Evolutionary conservation across 1,140 invertebrate species (phyloP).

Genomic region (Penaeus indicus): DNA sequence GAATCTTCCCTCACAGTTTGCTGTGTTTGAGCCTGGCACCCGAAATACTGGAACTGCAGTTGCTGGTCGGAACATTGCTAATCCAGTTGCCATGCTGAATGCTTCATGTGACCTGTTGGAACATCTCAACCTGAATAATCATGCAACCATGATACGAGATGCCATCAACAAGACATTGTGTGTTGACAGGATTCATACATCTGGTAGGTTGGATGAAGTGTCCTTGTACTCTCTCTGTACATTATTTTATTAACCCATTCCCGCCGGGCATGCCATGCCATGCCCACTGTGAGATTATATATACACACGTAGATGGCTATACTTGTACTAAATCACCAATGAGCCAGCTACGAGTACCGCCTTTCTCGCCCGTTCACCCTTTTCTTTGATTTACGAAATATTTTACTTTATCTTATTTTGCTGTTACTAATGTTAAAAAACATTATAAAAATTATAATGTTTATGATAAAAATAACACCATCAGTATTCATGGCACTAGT

Average conservation of each 20-base stretch:
- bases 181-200: conserved; percentile 84
- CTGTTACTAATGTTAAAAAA: no score
- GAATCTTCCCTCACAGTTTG: conserved; percentile 77
- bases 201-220: conserved; percentile 72
- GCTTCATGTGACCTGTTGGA: conserved; percentile 92
- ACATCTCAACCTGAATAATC: conserved; percentile 86
- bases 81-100: conserved; percentile 96
- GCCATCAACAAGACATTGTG: conserved; percentile 87
- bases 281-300: no score
- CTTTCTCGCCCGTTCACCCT: no score
- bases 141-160: conserved; percentile 82
- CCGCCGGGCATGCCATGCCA: no score
- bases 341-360: no score
- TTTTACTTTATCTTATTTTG: no score
- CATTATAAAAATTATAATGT: no score
- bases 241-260: background rate
- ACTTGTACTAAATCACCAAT: no score
- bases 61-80: conserved; percentile 96
- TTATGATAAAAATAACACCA: no score
- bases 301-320: no score
- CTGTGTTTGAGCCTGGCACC: conserved; percentile 95
- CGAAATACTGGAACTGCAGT: conserved; percentile 93
- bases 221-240: background rate
- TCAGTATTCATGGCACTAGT: no score
- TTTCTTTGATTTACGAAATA: no score